Base-by-base conservation (phyloP, 2,797 vertebrate genomes). In the Pangasius krempfi region DNA sequence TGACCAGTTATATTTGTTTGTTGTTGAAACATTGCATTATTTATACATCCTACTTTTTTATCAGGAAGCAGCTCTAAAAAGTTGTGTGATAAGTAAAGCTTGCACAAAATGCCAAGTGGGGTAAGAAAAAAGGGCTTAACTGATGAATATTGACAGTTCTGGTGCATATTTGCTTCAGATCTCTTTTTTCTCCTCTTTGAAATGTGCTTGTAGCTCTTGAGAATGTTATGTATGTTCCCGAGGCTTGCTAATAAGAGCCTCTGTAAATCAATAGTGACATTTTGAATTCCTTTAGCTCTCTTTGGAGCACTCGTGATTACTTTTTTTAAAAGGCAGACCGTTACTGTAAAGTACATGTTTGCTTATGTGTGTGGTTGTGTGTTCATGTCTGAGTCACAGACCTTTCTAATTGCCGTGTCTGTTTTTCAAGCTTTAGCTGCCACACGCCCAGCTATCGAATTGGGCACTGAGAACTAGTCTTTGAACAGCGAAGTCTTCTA, bases 171-270 rank as follows among this genome's bases (percentile, higher is more conserved):
- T 88, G 30, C 79, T 88, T 87, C 50, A 85, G 75, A 8, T 64
- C 60, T 40, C n/a, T 22, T 83, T 84, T 86, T 58, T 40, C 58
- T 81, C 37, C 60, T 56, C 73, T 30, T 87, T 68, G 56, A 80
- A 87, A 82, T 78, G 44, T 64, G 87, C 76, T 86, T 91, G 87
- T 88, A 89, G 70, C 62, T 86, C 60, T 73, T 79, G 54, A 90
- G 75, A 89, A 79, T 56, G 44, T 64, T 70, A 72, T 87, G 14
- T 85, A 52, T 88, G 89, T 90, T 58, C 86, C 88, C 86, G 47
- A 88, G 54, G 62, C 40, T 58, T 50, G 60, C 79, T 89, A 88
- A 90, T 81, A 85, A 78, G 66, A 89, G 30, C 27, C 60, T 87
- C 56, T 20, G 9, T 79, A 86, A 88, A 90, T 88, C 88, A 85